Base-by-base conservation (phyloP, 2,113 vertebrate genomes). In the Camarhynchus parvulus region DNA sequence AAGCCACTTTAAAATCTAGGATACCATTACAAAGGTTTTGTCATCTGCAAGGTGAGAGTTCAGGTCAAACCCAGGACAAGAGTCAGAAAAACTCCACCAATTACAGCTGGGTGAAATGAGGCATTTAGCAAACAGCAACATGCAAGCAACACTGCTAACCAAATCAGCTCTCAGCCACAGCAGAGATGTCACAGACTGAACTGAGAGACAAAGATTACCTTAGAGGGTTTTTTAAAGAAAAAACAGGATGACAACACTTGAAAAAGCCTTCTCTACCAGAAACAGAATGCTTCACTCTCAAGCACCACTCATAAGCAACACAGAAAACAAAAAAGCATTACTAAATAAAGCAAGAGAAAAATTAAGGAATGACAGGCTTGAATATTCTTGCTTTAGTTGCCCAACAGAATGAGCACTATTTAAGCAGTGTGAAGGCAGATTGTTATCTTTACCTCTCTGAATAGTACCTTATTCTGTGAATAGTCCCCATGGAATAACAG, bases 381-480 rank as follows among this genome's bases (percentile, higher is more conserved):
- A 86, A 83, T 50, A 69, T 88, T 86, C 49, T 61, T 83, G 33
- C 6, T 83, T 87, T 47, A 84, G 73, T 4, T 64, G 56, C 92
- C 61, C 80, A 75, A 44, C 2, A 13, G 63, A 70, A 80, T 37
- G 41, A 90, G 61, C 44, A 49, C 37, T 67, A 88, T 83, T 94
- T 83, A 70, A 95, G 83, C 53, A 61, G 52, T 24, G 30, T 86
- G 62, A 74, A 89, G 44, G 61, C 83, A 74, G 83, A 94, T 21
- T 90, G 72, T 37, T 91, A 83, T 92, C 88, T 83, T 75, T 39
- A 93, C 46, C 41, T 78, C 66, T 49, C 9, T 90, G 83, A 94
- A 75, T 33, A 75, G 47, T 56, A 94, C 77, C 87, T 92, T 84
- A 70, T 75, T 70, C 83, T 84, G 52, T 83, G 73, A 92, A 93